Base-by-base conservation (phyloP, 2,888 invertebrate genomes). In the Miltochrista miniata region DNA sequence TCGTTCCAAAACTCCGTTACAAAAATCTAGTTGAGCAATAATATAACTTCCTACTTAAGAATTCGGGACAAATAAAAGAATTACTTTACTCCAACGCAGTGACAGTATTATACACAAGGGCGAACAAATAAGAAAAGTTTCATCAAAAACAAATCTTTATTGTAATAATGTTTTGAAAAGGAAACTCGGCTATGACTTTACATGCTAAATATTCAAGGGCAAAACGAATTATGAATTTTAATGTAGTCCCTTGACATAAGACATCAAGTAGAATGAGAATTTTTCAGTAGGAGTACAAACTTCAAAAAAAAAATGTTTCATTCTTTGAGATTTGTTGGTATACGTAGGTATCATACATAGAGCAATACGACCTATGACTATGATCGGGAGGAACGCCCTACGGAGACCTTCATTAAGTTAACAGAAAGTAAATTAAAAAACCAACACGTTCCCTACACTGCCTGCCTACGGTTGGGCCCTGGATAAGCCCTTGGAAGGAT, bases 101-200 rank as follows among this genome's bases (percentile, higher is more conserved):
- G 15, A 44, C 11, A 24, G 24, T 12, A 35, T 24, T 7, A 61
- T 58, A 51, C 61, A 58, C 45, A 56, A 58, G 54, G 47, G 35
- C 18, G 54, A 52, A 54, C 54, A 53, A 61, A 68, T 54, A 49
- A 55, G 54, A 49, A 65, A 67, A 64, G 55, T 68, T 66, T 42
- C 33, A 39, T 53, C 50, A 49, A 57, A 68, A 68, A 61, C 42
- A 59, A 65, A 65, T 65, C 57, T 56, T 54, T 54, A 55, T 59
- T 56, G 54, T 41, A 52, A 51, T 57, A 68, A 58, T 65, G 47
- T 53, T 37, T 39, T 33, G 14, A 37, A 14, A 18, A 46, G 33
- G 42, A 49, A 67, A 61, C 50, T 56, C 51, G 48, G 51, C 53
- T 54, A 51, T 56, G 59, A 46, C 44, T 45, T 56, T 29, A 24